These are phyloP conservation scores for Atrichornis clamosus DNA, from an alignment of 2,113 vertebrate genomes.

Conservation along the genomic window DNA sequence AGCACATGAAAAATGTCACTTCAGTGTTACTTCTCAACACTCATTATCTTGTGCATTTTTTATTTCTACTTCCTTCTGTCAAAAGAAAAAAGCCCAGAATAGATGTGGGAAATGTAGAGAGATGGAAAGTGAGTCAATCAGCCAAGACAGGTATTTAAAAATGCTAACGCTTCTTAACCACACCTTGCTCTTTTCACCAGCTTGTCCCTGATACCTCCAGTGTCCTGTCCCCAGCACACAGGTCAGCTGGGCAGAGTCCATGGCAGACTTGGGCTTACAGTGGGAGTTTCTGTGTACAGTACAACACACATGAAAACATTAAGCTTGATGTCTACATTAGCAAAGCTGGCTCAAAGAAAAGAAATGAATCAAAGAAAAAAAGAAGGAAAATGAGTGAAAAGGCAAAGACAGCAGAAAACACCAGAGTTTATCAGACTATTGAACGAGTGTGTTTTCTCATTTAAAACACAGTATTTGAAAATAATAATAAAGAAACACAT, in stretches of 20 bases:
- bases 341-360: neutral
- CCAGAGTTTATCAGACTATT: neutral
- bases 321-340: neutral
- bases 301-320: neutral
- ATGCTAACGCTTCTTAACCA: neutral
- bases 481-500: neutral
- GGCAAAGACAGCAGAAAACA: neutral
- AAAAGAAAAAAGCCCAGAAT: neutral
- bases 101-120: neutral
- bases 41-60: neutral
- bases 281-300: neutral
- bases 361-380: neutral
- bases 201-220: neutral
- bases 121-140: neutral
- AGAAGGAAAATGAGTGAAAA: neutral
- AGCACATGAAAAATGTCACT: neutral
- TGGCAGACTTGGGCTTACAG: neutral
- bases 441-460: neutral
- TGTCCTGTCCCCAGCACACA: neutral
- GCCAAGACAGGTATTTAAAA: neutral
- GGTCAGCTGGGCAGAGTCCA: neutral
- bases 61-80: neutral
- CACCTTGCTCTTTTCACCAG: neutral
- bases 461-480: neutral
- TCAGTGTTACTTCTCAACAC: neutral